Base-by-base conservation (phyloP, 2,888 invertebrate genomes). In the Ichneumoninae sp. region DNA sequence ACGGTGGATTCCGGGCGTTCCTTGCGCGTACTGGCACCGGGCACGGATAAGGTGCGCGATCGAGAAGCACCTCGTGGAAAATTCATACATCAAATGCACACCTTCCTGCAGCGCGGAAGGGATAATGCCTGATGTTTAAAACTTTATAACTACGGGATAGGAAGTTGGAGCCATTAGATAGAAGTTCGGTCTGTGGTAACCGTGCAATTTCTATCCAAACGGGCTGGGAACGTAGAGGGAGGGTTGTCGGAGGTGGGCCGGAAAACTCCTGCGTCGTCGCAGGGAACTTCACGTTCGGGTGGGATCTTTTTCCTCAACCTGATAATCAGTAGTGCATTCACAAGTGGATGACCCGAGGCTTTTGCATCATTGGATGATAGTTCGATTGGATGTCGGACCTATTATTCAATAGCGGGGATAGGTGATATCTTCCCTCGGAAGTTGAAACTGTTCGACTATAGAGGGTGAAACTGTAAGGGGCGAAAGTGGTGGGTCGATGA, bases 121-220 rank as follows among this genome's bases (percentile, higher is more conserved):
- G 80, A 86, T 88, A 86, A 87, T 87, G 69, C 68, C 82, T 72
- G 79, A 85, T 80, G 86, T 85, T 88, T 84, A 68, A 52, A 87
- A 87, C 83, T 89, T 83, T 76, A 74, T 85, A 87, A 88, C 84
- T 75, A 80, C 66, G 57, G 82, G 71, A 84, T 83, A 69, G 72
- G 69, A 84, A 86, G 78, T 86, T 84, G 57, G 62, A 57, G 44
- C 82, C 78, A 78, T 85, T 83, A 78, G 66, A 80, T 54, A 22
- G 54, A 54, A n/a, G 7, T 13, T 52, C 19, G 60, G 47, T 77
- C 33, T 22, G 44, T 65, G 66, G 71, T 54, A 33, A 60, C 70
- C 33, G 66, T 68, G 72, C 76, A 77, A 80, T 82, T 82, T 80
- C 76, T 62, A 85, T 85, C 70, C 62, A 40, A 68, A 68, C 57